Percentiles rank a stretch among this genome's conserved stretches.
Evolutionary conservation across 1,140 invertebrate genomes (phyloP).

Genomic region (Calycopis cecrops): DNA sequence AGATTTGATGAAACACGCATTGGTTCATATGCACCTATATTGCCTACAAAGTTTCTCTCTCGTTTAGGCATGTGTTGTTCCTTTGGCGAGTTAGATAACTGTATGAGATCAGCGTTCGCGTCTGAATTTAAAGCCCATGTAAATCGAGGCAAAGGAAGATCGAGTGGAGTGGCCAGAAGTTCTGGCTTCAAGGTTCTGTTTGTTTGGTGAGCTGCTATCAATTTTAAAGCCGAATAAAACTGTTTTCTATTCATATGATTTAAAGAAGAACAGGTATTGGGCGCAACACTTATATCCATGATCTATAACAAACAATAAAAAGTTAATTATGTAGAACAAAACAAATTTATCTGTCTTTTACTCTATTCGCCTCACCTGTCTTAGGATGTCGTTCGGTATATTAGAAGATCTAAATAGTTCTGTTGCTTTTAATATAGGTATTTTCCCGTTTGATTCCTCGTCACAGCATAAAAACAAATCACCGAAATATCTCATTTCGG

Average conservation of each 20-base stretch:
- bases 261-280: constrained; percentile 59
- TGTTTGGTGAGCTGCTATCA: constrained; percentile 89
- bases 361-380: constrained; percentile 79
- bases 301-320: constrained; percentile 74
- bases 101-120: constrained; percentile 64
- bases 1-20: constrained; percentile 69
- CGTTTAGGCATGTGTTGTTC: constrained; percentile 67
- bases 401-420: constrained; percentile 88
- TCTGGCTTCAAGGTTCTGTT: constrained; percentile 85
- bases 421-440: constrained; percentile 83
- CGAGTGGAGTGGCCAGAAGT: constrained; percentile 79
- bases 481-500: constrained; percentile 87
- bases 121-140: constrained; percentile 78
- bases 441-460: constrained; percentile 86
- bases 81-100: constrained; percentile 69
- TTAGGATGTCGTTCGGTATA: constrained; percentile 83
- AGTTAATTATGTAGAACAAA: constrained; percentile 31
- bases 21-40: constrained; percentile 64
- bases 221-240: constrained; percentile 90
- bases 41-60: constrained; percentile 60
- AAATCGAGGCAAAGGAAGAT: constrained; percentile 87
- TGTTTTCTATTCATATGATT: constrained; percentile 85
- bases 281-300: constrained; percentile 78
- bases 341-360: constrained; percentile 30
- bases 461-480: constrained; percentile 91